Conservation (phyloP, 2,113 vertebrate species). For the Penelope pileata region DNA sequence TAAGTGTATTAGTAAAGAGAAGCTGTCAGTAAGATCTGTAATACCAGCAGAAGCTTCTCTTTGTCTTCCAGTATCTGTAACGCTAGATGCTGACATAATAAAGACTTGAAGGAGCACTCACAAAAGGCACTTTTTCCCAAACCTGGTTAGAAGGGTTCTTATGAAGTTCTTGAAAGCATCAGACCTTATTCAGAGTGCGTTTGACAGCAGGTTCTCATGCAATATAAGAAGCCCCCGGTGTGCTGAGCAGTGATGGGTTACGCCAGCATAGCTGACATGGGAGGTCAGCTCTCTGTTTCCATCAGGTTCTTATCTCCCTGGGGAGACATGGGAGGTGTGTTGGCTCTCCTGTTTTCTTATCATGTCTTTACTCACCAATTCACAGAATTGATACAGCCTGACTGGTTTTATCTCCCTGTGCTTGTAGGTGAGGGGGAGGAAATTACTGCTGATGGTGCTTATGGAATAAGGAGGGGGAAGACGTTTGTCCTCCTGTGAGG, state of each 20-base stretch:
- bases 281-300: background rate
- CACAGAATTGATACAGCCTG: background rate
- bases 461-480: background rate
- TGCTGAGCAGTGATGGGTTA: background rate
- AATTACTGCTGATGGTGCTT: background rate
- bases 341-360: background rate
- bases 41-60: background rate
- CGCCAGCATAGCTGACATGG: rapidly evolving
- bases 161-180: background rate
- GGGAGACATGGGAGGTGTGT: background rate
- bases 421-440: background rate
- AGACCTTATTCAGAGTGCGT: background rate
- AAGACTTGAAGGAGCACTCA: slow-evolving; percentile 2
- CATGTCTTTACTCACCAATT: background rate
- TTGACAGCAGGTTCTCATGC: background rate
- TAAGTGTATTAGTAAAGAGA: background rate
- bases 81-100: background rate
- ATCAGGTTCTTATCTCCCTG: background rate
- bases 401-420: background rate
- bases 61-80: background rate
- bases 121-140: background rate
- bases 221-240: background rate
- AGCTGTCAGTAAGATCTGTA: background rate
- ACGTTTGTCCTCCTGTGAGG: background rate
- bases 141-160: slow-evolving; percentile 12